Percentiles rank a stretch among this genome's conserved stretches.
Conservation (phyloP, 2,797 vertebrate species). For the Serranus cabrilla region DNA sequence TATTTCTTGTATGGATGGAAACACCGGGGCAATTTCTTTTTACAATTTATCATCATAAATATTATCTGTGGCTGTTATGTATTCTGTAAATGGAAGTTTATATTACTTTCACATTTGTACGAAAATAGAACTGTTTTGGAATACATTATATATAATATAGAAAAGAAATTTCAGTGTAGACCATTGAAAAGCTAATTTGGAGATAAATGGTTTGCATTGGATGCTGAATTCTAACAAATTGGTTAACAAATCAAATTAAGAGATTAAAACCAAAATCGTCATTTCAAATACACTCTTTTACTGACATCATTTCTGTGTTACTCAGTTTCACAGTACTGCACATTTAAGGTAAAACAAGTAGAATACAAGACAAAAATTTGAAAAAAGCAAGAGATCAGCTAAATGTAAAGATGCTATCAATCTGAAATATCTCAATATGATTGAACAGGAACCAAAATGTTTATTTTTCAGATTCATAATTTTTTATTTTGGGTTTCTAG, state of each 20-base stretch:
- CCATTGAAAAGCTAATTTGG: neutral
- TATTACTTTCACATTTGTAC: neutral
- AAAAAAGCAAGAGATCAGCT: neutral
- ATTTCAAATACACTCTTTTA: neutral
- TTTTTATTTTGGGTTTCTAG: no score
- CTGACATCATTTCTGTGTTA: neutral
- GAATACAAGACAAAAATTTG: neutral
- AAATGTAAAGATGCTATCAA: neutral
- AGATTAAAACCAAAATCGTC: neutral
- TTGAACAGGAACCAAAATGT: no score
- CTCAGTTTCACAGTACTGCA: neutral
- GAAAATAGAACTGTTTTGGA: neutral
- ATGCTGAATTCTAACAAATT: neutral
- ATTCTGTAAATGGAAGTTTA: neutral
- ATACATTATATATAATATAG: no score
- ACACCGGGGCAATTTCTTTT: neutral
- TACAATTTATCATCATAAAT: neutral
- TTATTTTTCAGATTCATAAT: no score
- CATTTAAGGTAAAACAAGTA: neutral
- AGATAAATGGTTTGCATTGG: neutral
- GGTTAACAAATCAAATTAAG: neutral
- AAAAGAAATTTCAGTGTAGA: neutral
- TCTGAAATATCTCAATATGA: neutral
- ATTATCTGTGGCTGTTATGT: neutral
- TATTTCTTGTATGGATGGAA: neutral